These are phyloP conservation scores for Bombyx huttoni DNA, from an alignment of 2,888 invertebrate species.

Conservation along the genomic window DNA sequence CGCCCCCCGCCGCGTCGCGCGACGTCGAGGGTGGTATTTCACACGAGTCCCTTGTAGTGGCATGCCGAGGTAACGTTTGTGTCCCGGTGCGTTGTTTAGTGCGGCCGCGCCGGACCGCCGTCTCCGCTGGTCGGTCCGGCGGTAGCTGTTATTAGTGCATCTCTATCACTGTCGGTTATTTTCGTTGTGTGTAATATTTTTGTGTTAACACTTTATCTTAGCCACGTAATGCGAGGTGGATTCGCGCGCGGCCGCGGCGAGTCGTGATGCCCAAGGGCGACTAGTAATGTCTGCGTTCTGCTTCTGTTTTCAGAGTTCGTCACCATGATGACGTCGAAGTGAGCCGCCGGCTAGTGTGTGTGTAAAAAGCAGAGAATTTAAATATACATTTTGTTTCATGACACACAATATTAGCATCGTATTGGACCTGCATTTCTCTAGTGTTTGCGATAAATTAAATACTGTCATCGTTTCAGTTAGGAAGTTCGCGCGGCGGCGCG, in stretches of 20 bases:
- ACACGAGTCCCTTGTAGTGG: constrained; percentile 54
- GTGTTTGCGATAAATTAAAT: constrained; percentile 71
- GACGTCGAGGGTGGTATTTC: constrained; percentile 58
- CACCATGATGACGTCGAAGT: constrained; percentile 99
- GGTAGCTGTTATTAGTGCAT: constrained; percentile 57
- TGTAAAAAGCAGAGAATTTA: constrained; percentile 74
- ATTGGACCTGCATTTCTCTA: constrained; percentile 75
- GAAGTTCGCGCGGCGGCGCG: constrained; percentile 32
- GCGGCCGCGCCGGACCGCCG: constrained; percentile 26
- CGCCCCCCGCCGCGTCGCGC: constrained; percentile 7
- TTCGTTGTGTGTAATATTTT: constrained; percentile 35
- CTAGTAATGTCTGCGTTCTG: constrained; percentile 16
- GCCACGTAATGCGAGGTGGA: constrained; percentile 27
- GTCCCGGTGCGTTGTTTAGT: constrained; percentile 30
- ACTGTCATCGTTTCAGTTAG: constrained; percentile 69
- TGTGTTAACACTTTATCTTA: constrained; percentile 37
- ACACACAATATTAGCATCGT: constrained; percentile 74
- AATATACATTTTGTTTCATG: constrained; percentile 76
- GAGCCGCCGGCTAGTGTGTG: constrained; percentile 82
- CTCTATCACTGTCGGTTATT: constrained; percentile 47
- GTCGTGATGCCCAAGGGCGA: not conserved
- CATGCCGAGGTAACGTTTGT: constrained; percentile 41
- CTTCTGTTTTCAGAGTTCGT: constrained; percentile 89
- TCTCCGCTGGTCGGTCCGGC: constrained; percentile 33
- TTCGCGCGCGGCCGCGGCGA: constrained; percentile 17